These are phyloP conservation scores for Platorchestia sp. DNA, from an alignment of 1,140 invertebrate genomes.

Conservation along the genomic window DNA sequence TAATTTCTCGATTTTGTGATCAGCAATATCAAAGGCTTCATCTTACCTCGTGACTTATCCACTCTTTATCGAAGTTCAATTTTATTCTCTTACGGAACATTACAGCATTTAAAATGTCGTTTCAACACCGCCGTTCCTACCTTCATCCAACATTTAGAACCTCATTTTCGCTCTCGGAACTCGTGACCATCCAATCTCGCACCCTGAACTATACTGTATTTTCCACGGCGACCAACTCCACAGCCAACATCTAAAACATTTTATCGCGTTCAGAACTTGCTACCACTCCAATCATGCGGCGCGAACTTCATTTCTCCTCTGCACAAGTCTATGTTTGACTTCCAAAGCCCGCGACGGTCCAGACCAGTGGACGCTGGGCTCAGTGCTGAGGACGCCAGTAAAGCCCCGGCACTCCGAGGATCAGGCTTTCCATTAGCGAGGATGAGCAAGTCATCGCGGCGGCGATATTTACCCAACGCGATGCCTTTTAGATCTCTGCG, in stretches of 20 bases:
- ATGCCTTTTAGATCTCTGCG: not conserved
- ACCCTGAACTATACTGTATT: not conserved
- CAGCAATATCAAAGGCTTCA: too few species aligned
- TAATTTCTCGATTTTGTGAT: too few species aligned
- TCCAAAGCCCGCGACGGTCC: not conserved
- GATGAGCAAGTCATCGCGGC: not conserved
- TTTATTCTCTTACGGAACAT: not conserved
- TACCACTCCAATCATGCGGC: too few species aligned
- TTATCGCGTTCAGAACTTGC: too few species aligned
- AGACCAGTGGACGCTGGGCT: not conserved
- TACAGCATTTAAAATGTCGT: not conserved
- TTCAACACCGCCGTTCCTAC: not conserved
- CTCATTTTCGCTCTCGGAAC: not conserved
- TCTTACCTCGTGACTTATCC: too few species aligned
- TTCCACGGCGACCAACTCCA: too few species aligned
- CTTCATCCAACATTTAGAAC: not conserved
- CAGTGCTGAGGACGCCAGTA: not conserved
- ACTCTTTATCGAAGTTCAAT: not conserved
- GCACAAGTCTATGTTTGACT: not conserved
- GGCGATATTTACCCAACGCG: not conserved
- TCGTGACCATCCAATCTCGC: not conserved
- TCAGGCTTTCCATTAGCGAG: constrained; percentile 19
- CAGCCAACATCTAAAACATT: too few species aligned
- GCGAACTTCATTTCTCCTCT: not conserved
- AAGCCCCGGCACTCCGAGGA: not conserved